A percentile compares a stretch with the other conserved stretches of the same genome.
Conservation (phyloP, 2,888 invertebrate genomes). For the Trachelus iudaicus region DNA sequence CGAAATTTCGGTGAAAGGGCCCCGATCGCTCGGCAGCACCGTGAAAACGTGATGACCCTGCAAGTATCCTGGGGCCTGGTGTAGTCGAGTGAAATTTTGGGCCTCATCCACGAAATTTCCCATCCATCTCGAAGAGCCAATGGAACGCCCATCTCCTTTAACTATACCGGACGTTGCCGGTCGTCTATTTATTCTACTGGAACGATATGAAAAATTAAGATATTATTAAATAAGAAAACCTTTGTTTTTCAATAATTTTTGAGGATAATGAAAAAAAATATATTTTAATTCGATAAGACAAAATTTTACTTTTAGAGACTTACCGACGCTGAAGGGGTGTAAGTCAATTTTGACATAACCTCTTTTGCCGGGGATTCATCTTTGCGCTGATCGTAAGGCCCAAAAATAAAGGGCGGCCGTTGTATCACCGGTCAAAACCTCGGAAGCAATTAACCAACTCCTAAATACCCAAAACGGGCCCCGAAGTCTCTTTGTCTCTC, state of each 20-base stretch:
- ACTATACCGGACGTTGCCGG: neutral
- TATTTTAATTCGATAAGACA: neutral
- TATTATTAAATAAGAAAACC: neutral
- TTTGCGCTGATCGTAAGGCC: slow-evolving; percentile 25
- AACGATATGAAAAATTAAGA: neutral
- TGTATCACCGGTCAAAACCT: slow-evolving; percentile 47
- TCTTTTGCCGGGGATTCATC: slow-evolving; percentile 22
- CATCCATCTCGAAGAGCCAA: slow-evolving; percentile 27
- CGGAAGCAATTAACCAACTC: slow-evolving; percentile 61
- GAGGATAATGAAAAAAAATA: neutral
- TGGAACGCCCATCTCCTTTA: neutral
- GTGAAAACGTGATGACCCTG: slow-evolving; percentile 38
- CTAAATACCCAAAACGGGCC: slow-evolving; percentile 46
- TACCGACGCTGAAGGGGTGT: neutral
- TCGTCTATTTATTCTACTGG: neutral
- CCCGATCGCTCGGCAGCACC: slow-evolving; percentile 21
- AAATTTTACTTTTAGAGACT: neutral
- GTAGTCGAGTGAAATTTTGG: slow-evolving; percentile 1
- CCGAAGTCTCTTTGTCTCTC: slow-evolving; percentile 51
- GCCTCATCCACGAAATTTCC: slow-evolving; percentile 39
- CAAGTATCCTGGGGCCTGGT: neutral
- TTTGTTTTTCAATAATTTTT: neutral
- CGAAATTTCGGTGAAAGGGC: slow-evolving; percentile 32
- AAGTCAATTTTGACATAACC: neutral
- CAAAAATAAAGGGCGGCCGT: slow-evolving; percentile 17